Evolutionary conservation across 2,797 vertebrate species (phyloP), one percentile per base, ranked within the genome.

Genomic region (Gila robusta): DNA sequence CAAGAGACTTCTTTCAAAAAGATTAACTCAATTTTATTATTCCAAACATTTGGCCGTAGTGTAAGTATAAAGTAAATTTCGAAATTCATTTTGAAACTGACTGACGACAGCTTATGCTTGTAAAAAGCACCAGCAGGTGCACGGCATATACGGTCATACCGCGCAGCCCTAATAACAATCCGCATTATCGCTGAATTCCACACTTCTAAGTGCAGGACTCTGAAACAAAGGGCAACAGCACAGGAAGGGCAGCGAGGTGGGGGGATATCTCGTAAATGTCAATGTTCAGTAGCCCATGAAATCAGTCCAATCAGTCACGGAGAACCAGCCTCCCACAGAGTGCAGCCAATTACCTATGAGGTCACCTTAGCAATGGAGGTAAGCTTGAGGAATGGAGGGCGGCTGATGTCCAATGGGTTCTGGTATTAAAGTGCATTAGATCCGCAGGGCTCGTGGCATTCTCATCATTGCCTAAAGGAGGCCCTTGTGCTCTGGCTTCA

Each of bases 301-400:
- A 86, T 86, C 84, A 81, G 69, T 80, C 67, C 84, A 86, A 86
- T 86, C 77, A 86, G 78, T 86, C 67, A 72, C 47, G 10, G 84
- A 81, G 69, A 64, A 73, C 67, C 84, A 86, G 84, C 56, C 54
- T 86, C 84, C 84, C 84, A 80, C 84, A 66, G 84, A 73, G 84
- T 44, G 44, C 84, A 81, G 84, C 69, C 84, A 81, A 86, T 86
- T 81, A 86, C 78, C 78, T 59, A 69, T n/a, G 77, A 81, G 84
- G 84, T 86, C 84, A 86, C 84, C 78, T 86, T 81, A 73, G 66
- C 76, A 59, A 59, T 79, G n/a, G 83, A 84, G 83, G 74, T n/a
- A 67, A 21, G 83, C 47, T 79, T 79, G 74, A 84, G 76, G 49
- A 77, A 77, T 52, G 64, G 82, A 79, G 52, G 54, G 23, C 2